Evolutionary conservation across 2,113 vertebrate species (phyloP).

Genomic region (Scophthalmus maximus): DNA sequence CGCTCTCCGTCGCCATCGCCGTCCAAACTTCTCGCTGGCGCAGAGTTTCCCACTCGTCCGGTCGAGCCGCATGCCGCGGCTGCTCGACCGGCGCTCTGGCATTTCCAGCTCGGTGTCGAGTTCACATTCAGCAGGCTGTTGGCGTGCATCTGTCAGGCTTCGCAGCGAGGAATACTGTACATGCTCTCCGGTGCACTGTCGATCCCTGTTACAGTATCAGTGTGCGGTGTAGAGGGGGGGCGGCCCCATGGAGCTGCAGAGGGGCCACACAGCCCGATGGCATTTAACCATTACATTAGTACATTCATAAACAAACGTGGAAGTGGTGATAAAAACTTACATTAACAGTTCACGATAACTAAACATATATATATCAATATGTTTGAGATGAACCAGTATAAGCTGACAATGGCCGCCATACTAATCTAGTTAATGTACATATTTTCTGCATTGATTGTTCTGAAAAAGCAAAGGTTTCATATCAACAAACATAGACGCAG

Average conservation of each 20-base stretch:
- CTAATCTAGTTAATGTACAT: no score
- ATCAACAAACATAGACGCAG: no score
- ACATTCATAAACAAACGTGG: neutral
- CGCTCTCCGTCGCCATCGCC: no score
- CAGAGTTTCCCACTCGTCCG: conserved; percentile 42
- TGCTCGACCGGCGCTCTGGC: conserved; percentile 40
- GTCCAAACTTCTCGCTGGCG: conserved; percentile 43
- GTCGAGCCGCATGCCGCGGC: conserved; percentile 59
- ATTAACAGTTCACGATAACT: no score
- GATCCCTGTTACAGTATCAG: neutral
- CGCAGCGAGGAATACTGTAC: neutral
- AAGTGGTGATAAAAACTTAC: neutral
- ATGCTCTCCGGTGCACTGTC: neutral
- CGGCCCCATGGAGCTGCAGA: neutral
- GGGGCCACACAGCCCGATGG: neutral
- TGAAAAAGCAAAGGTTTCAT: no score
- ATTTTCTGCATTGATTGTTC: no score
- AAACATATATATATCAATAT: no score
- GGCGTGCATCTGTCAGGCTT: conserved; percentile 25
- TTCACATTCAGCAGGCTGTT: conserved; percentile 41
- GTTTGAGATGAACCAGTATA: no score
- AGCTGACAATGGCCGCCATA: no score
- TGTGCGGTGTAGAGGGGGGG: neutral
- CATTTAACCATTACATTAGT: neutral
- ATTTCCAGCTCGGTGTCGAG: conserved; percentile 63